A percentile compares a stretch with the other conserved stretches of the same genome.
Evolutionary conservation across 2,888 invertebrate genomes (phyloP).

Genomic region (Trichacis sp.): DNA sequence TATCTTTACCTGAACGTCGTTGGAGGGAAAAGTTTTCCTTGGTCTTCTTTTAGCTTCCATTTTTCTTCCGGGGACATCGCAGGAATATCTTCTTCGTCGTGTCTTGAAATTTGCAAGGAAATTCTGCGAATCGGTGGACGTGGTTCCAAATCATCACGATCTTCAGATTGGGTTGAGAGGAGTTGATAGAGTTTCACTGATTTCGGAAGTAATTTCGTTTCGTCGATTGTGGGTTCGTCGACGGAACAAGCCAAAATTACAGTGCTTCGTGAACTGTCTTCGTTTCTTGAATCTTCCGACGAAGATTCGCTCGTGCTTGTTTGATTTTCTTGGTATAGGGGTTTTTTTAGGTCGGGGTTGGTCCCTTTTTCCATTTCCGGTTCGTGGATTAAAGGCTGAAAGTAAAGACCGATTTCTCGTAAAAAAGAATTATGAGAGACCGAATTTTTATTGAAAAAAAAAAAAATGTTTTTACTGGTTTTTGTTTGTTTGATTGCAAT

Average conservation of each 20-base stretch:
- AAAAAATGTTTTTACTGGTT: no score
- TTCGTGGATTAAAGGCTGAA: no score
- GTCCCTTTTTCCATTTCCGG: neutral
- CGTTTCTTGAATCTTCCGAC: neutral
- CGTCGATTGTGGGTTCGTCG: slow-evolving; percentile 12
- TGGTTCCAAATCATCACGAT: slow-evolving; percentile 48
- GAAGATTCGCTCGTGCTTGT: slow-evolving; percentile 27
- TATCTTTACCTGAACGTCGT: slow-evolving; percentile 17
- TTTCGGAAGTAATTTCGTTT: slow-evolving; percentile 42
- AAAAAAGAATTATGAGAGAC: no score
- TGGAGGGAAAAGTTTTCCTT: slow-evolving; percentile 18
- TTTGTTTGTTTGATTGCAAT: no score
- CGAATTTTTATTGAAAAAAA: no score
- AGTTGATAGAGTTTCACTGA: slow-evolving; percentile 55
- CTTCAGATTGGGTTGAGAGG: slow-evolving; percentile 57
- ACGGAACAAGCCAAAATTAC: slow-evolving; percentile 21
- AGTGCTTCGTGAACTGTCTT: slow-evolving; percentile 18
- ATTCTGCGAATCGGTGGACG: slow-evolving; percentile 49
- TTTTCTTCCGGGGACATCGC: slow-evolving; percentile 10
- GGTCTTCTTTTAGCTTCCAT: neutral
- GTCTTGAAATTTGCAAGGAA: slow-evolving; percentile 50
- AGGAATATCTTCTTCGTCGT: slow-evolving; percentile 34
- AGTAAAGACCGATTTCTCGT: no score
- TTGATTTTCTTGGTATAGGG: slow-evolving; percentile 3
- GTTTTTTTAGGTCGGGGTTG: neutral